Percentiles rank a stretch among this genome's conserved stretches.
phyloP scores from a whole-genome alignment of 2,888 invertebrate genomes.

The Melanargia galathea region DNA sequence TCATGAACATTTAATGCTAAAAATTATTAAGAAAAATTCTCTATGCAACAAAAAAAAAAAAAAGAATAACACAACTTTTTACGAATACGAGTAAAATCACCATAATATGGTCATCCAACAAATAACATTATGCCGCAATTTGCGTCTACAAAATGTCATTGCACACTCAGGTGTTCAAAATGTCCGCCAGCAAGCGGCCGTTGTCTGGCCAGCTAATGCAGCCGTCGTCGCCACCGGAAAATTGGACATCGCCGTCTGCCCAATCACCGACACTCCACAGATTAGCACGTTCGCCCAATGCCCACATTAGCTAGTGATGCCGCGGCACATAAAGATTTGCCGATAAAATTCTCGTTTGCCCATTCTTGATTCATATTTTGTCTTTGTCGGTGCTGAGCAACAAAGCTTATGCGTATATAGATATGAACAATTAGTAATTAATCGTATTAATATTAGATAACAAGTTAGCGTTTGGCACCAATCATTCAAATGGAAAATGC shows the following conservation, averaged over 20 bases:
- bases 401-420: too few relatives aligned
- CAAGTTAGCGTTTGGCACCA: too few relatives aligned
- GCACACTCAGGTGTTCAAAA: conserved; percentile 52
- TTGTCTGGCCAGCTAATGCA: conserved; percentile 73
- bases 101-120: too few relatives aligned
- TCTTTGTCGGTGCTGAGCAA: too few relatives aligned
- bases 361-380: background rate
- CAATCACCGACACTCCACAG: conserved; percentile 81
- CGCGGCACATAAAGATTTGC: background rate
- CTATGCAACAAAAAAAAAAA: too few relatives aligned
- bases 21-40: too few relatives aligned
- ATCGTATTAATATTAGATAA: too few relatives aligned
- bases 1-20: too few relatives aligned
- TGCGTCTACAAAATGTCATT: conserved; percentile 29
- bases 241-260: conserved; percentile 77
- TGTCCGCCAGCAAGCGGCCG: conserved; percentile 61
- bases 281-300: conserved; percentile 74
- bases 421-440: too few relatives aligned
- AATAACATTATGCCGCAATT: conserved; percentile 14
- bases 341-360: background rate
- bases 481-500: too few relatives aligned
- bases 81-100: too few relatives aligned
- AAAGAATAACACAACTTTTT: too few relatives aligned
- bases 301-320: conserved; percentile 29
- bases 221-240: conserved; percentile 64